Conservation (phyloP, 2,888 invertebrate species). For the Rhagonycha fulva region DNA sequence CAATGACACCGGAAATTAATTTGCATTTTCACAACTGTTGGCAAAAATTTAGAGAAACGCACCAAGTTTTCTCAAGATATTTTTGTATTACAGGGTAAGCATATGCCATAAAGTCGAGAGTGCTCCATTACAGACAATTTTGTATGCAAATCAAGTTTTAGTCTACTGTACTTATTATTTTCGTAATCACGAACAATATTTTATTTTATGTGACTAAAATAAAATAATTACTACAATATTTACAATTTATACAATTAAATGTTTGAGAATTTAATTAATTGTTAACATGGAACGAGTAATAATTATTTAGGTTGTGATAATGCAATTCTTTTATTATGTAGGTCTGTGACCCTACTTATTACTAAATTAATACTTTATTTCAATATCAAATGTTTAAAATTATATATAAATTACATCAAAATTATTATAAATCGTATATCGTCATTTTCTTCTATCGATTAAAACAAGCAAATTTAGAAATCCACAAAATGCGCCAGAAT, state of each 20-base stretch:
- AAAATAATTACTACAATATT: neutral
- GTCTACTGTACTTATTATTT: slow-evolving; percentile 4
- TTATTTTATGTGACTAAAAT: neutral
- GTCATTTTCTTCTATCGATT: no score
- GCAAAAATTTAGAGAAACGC: slow-evolving; percentile 1
- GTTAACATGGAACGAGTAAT: neutral
- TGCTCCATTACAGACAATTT: slow-evolving; percentile 12
- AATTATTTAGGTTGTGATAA: neutral
- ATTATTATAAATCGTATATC: no score
- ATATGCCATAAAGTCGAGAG: slow-evolving; percentile 5
- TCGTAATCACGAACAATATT: neutral
- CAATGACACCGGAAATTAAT: slow-evolving; percentile 4
- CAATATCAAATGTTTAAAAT: neutral
- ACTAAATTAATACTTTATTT: neutral
- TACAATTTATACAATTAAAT: neutral
- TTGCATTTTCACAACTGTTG: slow-evolving; percentile 3
- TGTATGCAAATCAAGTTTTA: slow-evolving; percentile 14
- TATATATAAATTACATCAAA: neutral
- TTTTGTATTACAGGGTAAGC: neutral
- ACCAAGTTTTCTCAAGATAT: slow-evolving; percentile 1
- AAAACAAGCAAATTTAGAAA: no score
- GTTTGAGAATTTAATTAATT: neutral
- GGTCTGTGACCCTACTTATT: neutral
- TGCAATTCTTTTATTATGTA: neutral
- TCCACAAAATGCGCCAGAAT: no score